Evolutionary conservation across 2,888 invertebrate species (phyloP).

Genomic region (Eugnorisma glareosa): DNA sequence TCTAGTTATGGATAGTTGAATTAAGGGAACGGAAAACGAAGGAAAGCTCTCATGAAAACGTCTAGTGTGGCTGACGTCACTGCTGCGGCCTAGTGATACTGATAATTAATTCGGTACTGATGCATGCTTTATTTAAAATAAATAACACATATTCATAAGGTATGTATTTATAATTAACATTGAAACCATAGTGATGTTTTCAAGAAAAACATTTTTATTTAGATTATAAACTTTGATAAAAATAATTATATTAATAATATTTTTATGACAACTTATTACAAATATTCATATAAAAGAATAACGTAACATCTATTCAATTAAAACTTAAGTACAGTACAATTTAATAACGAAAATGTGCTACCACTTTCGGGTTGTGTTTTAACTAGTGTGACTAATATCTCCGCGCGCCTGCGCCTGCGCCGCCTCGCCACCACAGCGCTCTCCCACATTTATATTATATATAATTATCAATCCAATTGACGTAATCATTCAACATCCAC

Average conservation of each 20-base stretch:
- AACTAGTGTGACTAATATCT: conserved; percentile 88
- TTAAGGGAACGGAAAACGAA: neutral
- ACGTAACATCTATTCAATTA: conserved; percentile 90
- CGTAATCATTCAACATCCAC: conserved; percentile 54
- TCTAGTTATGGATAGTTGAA: neutral
- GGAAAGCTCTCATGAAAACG: neutral
- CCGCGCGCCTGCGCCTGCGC: conserved; percentile 67
- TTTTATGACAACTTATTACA: conserved; percentile 91
- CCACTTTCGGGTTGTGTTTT: conserved; percentile 88
- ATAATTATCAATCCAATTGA: conserved; percentile 69
- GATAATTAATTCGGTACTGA: neutral
- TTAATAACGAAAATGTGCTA: conserved; percentile 89
- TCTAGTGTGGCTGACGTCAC: no score
- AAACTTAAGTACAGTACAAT: conserved; percentile 88
- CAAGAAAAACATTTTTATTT: conserved; percentile 91
- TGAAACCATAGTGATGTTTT: conserved; percentile 83
- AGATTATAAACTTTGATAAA: conserved; percentile 92
- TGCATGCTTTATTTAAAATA: conserved; percentile 4
- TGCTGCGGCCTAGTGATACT: neutral
- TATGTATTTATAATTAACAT: conserved; percentile 52
- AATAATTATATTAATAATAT: conserved; percentile 91
- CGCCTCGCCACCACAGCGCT: conserved; percentile 50
- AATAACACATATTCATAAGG: conserved; percentile 25
- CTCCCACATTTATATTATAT: conserved; percentile 56
- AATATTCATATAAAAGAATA: conserved; percentile 91